phyloP scores from a whole-genome alignment of 1,140 invertebrate genomes.

The Marisa cornuarietis region DNA sequence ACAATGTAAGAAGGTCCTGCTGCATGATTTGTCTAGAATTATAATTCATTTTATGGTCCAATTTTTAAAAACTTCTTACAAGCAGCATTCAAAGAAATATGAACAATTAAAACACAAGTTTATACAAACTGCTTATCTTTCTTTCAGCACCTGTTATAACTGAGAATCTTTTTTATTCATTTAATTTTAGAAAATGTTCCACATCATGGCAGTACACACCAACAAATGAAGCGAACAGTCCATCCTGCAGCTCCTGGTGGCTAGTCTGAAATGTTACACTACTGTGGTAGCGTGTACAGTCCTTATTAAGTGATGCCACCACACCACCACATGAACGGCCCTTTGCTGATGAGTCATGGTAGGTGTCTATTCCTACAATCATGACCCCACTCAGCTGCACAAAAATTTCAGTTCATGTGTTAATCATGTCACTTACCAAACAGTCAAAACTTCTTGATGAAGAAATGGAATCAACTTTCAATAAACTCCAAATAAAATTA shows the following conservation, averaged over 20 bases:
- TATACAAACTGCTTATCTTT: too few relatives aligned
- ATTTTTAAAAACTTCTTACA: too few relatives aligned
- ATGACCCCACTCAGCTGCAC: constrained; percentile 54
- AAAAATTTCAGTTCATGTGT: not conserved
- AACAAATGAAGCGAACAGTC: constrained; percentile 7
- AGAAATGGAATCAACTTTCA: not conserved
- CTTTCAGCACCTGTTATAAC: too few relatives aligned
- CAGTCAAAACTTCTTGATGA: not conserved
- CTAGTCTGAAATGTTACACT: constrained; percentile 74
- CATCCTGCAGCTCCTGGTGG: constrained; percentile 71
- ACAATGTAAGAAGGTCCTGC: too few relatives aligned
- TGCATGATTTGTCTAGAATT: too few relatives aligned
- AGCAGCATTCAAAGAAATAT: too few relatives aligned
- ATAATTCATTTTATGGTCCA: too few relatives aligned
- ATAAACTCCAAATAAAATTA: not conserved
- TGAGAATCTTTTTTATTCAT: too few relatives aligned
- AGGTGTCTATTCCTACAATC: constrained; percentile 90
- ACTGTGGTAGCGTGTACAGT: constrained; percentile 82
- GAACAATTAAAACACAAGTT: too few relatives aligned
- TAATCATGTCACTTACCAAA: not conserved
- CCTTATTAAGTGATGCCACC: constrained; percentile 80
- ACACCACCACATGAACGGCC: constrained; percentile 78
- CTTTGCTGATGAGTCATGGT: constrained; percentile 77
- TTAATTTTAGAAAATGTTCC: too few relatives aligned
- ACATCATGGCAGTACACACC: too few relatives aligned